Base-by-base conservation (phyloP, 2,888 invertebrate species). In the Clepsis dumicolana region DNA sequence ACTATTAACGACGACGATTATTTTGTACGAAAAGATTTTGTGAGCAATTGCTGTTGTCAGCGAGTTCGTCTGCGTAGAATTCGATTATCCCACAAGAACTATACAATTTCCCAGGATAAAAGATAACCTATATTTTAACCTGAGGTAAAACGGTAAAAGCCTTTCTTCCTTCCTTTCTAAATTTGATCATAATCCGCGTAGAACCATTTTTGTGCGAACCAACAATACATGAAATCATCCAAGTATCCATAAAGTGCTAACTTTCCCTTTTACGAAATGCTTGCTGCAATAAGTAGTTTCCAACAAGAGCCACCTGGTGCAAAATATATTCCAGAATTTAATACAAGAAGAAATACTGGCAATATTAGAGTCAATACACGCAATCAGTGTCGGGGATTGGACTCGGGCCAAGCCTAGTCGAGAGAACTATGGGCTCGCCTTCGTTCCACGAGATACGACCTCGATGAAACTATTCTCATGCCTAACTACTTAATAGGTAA, bases 341-440 rank as follows among this genome's bases (percentile, higher is more conserved):
- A 85, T 83, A 84, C 75, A 73, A 66, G 65, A 70, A 83, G 81
- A 86, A 82, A 85, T 86, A 84, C 82, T 79, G 79, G 80, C 83
- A 82, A 81, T 85, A 86, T 80, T 81, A 78, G 80, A 84, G 80
- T 84, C 85, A 82, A 87, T 84, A 85, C 81, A 76, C 75, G 84
- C 81, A 89, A 88, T 88, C 88, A 88, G 82, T 78, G 84, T 81
- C 80, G 75, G 66, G 63, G 64, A 70, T 76, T 90, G 90, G 90
- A 84, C 60, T 57, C 27, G 32, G 61, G 85, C 89, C 90, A 89
- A 78, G 77, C 75, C 76, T 79, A 82, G 81, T 80, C 77, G 76
- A 72, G 72, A 71, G 69, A 65, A 70, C 81, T 84, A 84, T 84
- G 82, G 83, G 83, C 80, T 84, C 75, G 81, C 82, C 86, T 86